Conservation (phyloP, 2,113 vertebrate genomes). For the Pachyramphus minor region DNA sequence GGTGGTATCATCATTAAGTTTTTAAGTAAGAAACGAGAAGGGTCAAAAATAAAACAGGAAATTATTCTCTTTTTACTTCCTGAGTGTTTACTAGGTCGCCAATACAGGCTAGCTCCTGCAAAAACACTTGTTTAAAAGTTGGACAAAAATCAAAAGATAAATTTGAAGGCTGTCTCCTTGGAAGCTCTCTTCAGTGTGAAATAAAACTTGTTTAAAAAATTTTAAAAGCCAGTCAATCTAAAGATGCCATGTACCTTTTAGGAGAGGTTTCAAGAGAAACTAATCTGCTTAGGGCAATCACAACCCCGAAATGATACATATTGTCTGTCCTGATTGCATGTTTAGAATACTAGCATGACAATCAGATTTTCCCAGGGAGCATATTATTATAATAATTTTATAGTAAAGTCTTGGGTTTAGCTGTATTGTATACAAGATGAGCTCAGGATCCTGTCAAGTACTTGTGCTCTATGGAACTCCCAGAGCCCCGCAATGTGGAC, state of each 20-base stretch:
- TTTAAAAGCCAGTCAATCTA: not conserved
- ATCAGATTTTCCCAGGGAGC: not conserved
- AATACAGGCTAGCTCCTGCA: not conserved
- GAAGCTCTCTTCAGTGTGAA: not conserved
- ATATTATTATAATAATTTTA: not conserved
- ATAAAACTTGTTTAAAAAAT: not conserved
- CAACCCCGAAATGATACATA: not conserved
- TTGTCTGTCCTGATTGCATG: not conserved
- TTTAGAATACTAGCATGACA: not conserved
- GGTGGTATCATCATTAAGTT: not conserved
- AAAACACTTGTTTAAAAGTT: not conserved
- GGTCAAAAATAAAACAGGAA: not conserved
- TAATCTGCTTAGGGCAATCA: not conserved
- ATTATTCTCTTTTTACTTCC: not conserved
- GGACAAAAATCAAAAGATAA: not conserved
- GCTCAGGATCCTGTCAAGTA: not conserved
- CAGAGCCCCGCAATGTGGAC: fast-evolving
- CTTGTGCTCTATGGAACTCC: not conserved
- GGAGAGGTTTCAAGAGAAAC: not conserved
- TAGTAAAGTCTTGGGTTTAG: not conserved
- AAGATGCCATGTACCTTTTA: not conserved
- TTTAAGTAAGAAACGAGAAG: not conserved
- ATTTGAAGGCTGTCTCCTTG: not conserved
- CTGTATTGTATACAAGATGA: not conserved
- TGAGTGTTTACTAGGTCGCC: not conserved